A percentile compares a stretch with the other conserved stretches of the same genome.
Conservation (phyloP, 2,888 invertebrate species). For the Caenorhabditis drosophilae region DNA sequence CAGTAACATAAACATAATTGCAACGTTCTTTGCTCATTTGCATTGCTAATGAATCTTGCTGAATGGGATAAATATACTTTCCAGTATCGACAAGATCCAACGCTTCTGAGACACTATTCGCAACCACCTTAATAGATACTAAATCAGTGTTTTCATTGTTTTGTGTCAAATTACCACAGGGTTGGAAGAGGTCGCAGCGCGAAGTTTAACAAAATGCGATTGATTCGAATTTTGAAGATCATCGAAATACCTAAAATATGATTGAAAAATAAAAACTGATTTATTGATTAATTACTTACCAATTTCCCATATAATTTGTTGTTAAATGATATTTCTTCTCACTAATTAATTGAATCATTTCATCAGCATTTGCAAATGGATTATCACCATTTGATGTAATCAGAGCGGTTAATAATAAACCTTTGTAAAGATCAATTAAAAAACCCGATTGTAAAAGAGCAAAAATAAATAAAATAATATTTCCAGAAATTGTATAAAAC, state of each 20-base stretch:
- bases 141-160: background rate
- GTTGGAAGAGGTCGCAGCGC: conserved; percentile 42
- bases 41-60: conserved; percentile 54
- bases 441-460: conserved; percentile 48
- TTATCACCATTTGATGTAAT: conserved; percentile 38
- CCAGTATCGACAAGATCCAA: conserved; percentile 57
- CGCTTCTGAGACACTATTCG: conserved; percentile 47
- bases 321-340: conserved; percentile 45
- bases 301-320: conserved; percentile 51
- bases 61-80: conserved; percentile 54
- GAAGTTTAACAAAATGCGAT: conserved; percentile 41
- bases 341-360: conserved; percentile 42
- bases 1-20: conserved; percentile 52
- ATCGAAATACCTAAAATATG: too few relatives aligned
- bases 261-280: too few relatives aligned
- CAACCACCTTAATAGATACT: conserved; percentile 17
- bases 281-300: too few relatives aligned
- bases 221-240: conserved; percentile 40
- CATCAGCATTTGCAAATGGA: conserved; percentile 47
- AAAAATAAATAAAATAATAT: conserved; percentile 40
- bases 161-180: conserved; percentile 37
- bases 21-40: conserved; percentile 51
- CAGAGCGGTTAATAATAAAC: conserved; percentile 39
- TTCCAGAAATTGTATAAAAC: conserved; percentile 41
- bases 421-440: conserved; percentile 43